Conservation (phyloP, 2,888 invertebrate genomes). For the Phasia obesa region DNA sequence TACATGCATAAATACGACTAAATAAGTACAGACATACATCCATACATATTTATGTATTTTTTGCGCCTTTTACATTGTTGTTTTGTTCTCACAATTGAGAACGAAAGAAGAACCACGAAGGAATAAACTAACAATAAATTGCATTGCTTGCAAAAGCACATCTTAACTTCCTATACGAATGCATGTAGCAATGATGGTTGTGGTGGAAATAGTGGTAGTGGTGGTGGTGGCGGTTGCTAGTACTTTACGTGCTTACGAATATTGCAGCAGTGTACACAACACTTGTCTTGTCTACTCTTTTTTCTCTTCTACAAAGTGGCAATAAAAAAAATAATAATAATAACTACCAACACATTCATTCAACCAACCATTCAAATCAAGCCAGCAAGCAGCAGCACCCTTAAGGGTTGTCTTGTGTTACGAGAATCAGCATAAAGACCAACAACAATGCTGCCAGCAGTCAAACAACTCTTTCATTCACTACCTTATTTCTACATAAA, state of each 20-base stretch:
- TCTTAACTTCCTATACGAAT: conserved; percentile 46
- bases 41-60: conserved; percentile 23
- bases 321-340: conserved; percentile 39
- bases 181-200: not conserved
- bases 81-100: conserved; percentile 56
- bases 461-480: conserved; percentile 74
- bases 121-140: conserved; percentile 60
- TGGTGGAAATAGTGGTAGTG: not conserved
- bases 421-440: conserved; percentile 17
- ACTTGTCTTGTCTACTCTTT: conserved; percentile 59
- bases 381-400: conserved; percentile 45
- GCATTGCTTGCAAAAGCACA: conserved; percentile 57
- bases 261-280: conserved; percentile 31
- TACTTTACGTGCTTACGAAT: conserved; percentile 16
- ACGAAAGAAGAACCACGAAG: conserved; percentile 41
- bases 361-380: conserved; percentile 40
- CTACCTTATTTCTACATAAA: conserved; percentile 50
- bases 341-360: conserved; percentile 36
- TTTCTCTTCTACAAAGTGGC: conserved; percentile 19
- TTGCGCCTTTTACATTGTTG: conserved; percentile 51
- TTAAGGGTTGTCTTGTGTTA: conserved; percentile 62
- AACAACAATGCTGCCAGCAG: conserved; percentile 46
- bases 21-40: not conserved
- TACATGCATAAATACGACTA: not conserved
- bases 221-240: conserved; percentile 6